Evolutionary conservation across 2,113 vertebrate genomes (phyloP).

Genomic region (Pteronura brasiliensis): DNA sequence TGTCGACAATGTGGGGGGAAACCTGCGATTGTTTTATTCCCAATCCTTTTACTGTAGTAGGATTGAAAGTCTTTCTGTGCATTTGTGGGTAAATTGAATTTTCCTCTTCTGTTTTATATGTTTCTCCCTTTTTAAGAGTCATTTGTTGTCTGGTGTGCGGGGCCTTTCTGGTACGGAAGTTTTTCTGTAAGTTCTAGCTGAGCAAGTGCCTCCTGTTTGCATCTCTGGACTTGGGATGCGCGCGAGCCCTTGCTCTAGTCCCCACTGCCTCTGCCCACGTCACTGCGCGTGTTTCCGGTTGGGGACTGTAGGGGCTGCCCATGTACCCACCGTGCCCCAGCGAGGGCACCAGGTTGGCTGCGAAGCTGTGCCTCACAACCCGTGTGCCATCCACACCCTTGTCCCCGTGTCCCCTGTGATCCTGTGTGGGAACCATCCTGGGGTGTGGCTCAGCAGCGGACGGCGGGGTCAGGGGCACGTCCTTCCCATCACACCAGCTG

Average conservation of each 20-base stretch:
- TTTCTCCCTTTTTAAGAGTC: neutral
- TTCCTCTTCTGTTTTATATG: neutral
- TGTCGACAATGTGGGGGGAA: neutral
- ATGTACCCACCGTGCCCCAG: fast-evolving
- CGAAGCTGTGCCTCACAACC: no score
- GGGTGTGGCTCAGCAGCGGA: neutral
- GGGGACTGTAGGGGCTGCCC: neutral
- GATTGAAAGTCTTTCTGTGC: neutral
- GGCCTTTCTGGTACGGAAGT: neutral
- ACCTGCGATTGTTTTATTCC: neutral
- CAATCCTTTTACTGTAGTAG: neutral
- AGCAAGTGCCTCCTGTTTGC: fast-evolving
- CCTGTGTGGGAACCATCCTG: neutral
- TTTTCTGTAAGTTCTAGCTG: neutral
- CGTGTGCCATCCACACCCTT: neutral
- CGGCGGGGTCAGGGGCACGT: fast-evolving
- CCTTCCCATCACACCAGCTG: neutral
- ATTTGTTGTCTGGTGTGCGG: neutral
- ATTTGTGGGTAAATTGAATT: neutral
- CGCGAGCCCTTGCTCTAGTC: neutral
- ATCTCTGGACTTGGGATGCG: no score
- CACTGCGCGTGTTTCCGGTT: fast-evolving
- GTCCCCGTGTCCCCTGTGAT: neutral
- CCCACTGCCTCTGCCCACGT: fast-evolving
- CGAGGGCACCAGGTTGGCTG: neutral